Evolutionary conservation across 2,797 vertebrate species (phyloP), one percentile per base, ranked within the genome.

Genomic region (Argya squamiceps): DNA sequence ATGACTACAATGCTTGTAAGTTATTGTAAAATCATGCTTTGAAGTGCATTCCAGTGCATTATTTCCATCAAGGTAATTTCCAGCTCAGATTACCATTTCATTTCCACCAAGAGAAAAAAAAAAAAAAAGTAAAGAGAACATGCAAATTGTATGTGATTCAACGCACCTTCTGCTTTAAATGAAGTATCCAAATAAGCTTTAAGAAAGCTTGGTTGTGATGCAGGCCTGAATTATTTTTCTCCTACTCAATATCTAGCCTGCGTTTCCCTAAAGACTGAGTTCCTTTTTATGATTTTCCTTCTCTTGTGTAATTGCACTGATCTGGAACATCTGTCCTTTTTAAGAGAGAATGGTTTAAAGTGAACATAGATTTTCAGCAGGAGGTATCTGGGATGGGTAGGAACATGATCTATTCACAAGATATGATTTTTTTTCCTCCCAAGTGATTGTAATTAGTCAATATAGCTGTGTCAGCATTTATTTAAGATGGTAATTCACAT

Each of bases 371-470:
- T 10, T 64, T 82, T 53, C n/a, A 83, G 23, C 24, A 76, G 10
- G 10, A 34, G 46, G 26, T 68, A 69, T 21, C 46, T 81, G 13
- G 11, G 32, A 16, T 47, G 52, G 12, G 4, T 41, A 81, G 21
- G 47, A 84, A 52, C 8, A 49, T 30, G 34, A 39, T 9, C 19
- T 82, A 20, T 19, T 81, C 22, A 34, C 22, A 75, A 67, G 11
- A 47, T 15, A 32, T 0, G 0, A 41, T 3, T 16, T 55, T 41
- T 32, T 34, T 32, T 32, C 5, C 6, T 0, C 23, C 21, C 20
- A 8, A 22, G 7, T 78, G 36, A 55, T 30, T 52, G 29, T 24
- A 89, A 36, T 62, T 46, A 37, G 18, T 55, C 26, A 73, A 47
- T 21, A 24, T 52, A 81, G 1, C 26, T 55, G 5, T 69, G 36